Evolutionary conservation across 2,888 invertebrate genomes (phyloP).

Genomic region (Periphyllus acericola): DNA sequence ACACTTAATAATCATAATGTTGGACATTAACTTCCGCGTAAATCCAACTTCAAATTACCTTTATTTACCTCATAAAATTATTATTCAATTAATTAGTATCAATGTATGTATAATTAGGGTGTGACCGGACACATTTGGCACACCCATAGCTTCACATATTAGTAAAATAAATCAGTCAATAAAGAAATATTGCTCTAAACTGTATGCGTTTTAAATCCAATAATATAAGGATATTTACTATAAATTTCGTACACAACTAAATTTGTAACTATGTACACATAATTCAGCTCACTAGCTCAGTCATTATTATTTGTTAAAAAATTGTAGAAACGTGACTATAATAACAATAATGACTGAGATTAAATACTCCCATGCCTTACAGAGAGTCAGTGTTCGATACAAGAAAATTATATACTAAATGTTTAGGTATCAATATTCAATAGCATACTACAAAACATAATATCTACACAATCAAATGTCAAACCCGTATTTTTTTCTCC

Average conservation of each 20-base stretch:
- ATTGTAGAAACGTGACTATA: neutral
- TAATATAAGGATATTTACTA: too few species aligned
- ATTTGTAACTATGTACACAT: neutral
- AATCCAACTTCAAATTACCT: neutral
- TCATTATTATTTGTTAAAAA: neutral
- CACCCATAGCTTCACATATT: neutral
- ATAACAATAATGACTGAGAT: neutral
- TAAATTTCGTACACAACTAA: too few species aligned
- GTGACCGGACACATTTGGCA: neutral
- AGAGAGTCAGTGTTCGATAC: neutral
- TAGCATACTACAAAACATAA: neutral
- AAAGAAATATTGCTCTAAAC: neutral
- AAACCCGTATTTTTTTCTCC: too few species aligned
- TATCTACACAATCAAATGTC: too few species aligned
- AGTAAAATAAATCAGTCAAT: neutral
- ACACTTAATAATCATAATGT: too few species aligned
- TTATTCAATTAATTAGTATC: neutral
- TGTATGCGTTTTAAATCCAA: too few species aligned
- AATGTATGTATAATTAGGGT: neutral
- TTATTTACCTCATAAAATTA: neutral
- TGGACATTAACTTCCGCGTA: too few species aligned
- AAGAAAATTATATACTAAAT: neutral
- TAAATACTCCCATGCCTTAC: neutral
- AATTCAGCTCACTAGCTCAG: neutral
- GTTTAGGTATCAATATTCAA: neutral